A percentile compares a stretch with the other conserved stretches of the same genome.
Evolutionary conservation across 2,888 invertebrate genomes (phyloP).

Genomic region (Taenaris catops): DNA sequence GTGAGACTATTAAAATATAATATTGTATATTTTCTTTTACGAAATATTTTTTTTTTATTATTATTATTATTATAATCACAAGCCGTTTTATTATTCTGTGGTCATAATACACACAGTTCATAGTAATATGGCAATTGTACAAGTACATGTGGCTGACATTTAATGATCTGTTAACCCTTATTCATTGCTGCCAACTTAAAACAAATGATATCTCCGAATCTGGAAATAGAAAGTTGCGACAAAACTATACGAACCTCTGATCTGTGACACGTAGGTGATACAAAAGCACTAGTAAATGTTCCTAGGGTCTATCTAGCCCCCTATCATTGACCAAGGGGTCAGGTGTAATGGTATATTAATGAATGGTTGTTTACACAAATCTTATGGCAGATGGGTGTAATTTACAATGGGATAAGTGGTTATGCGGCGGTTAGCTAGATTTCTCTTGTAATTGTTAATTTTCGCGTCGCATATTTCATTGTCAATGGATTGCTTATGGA

Average conservation of each 20-base stretch:
- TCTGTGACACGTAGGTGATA: slow-evolving; percentile 23
- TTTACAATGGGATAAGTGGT: slow-evolving; percentile 6
- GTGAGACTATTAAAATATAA: too few relatives aligned
- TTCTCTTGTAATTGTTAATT: slow-evolving; percentile 8
- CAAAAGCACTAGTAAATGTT: slow-evolving; percentile 21
- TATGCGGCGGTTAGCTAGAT: slow-evolving; percentile 4
- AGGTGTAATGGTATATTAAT: slow-evolving; percentile 41
- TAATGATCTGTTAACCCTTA: slow-evolving; percentile 12
- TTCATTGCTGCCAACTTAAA: slow-evolving; percentile 18
- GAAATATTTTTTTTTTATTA: too few relatives aligned
- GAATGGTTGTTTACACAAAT: slow-evolving; percentile 32
- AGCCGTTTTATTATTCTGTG: too few relatives aligned
- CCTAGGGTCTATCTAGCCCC: slow-evolving; percentile 31
- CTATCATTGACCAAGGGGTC: slow-evolving; percentile 49
- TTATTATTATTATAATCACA: too few relatives aligned
- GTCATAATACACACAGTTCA: too few relatives aligned
- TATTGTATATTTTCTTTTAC: too few relatives aligned
- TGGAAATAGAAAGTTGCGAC: slow-evolving; percentile 22
- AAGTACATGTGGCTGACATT: slow-evolving; percentile 10
- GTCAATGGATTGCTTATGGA: slow-evolving; percentile 5
- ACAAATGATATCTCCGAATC: slow-evolving; percentile 23
- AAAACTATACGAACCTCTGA: slow-evolving; percentile 21
- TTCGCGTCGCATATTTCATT: slow-evolving; percentile 2
- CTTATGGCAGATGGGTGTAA: slow-evolving; percentile 8
- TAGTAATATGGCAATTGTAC: too few relatives aligned